Percentiles rank a stretch among this genome's conserved stretches.
These are phyloP conservation scores for Eclectus roratus DNA, from an alignment of 2,113 vertebrate species.

Conservation along the genomic window DNA sequence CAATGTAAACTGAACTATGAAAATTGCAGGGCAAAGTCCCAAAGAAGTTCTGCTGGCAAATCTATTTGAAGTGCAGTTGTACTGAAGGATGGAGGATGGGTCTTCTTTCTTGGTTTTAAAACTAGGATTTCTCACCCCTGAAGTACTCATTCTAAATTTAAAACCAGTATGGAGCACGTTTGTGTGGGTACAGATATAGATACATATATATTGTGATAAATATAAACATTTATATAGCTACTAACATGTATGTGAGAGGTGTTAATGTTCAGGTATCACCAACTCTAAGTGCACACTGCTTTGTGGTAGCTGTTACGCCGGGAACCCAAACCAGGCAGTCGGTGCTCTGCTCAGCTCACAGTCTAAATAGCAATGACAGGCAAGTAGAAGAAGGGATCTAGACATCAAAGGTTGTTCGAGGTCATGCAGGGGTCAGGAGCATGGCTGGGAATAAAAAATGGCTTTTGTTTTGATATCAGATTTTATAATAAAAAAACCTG, in stretches of 20 bases:
- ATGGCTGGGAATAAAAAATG: background rate
- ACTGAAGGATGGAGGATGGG: background rate
- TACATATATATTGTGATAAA: background rate
- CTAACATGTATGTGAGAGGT: background rate
- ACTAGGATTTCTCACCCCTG: background rate
- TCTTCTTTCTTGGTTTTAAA: background rate
- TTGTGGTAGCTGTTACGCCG: background rate
- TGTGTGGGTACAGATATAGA: background rate
- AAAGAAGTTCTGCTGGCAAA: background rate
- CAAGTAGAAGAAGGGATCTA: background rate
- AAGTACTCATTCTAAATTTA: background rate
- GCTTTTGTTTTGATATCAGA: background rate
- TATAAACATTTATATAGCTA: background rate
- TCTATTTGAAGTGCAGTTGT: background rate
- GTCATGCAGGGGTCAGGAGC: slow-evolving; percentile 5
- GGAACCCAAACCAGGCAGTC: background rate
- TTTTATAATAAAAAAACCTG: slow-evolving; percentile 3
- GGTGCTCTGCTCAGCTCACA: background rate
- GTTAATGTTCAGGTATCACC: background rate
- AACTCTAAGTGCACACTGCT: background rate
- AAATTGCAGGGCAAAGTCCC: background rate
- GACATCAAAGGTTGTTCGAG: slow-evolving; percentile 34
- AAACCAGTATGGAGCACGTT: background rate
- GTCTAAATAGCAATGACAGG: background rate
- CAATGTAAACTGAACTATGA: background rate